These are phyloP conservation scores for Suricata suricatta DNA, from an alignment of 2,113 vertebrate genomes.

Conservation along the genomic window DNA sequence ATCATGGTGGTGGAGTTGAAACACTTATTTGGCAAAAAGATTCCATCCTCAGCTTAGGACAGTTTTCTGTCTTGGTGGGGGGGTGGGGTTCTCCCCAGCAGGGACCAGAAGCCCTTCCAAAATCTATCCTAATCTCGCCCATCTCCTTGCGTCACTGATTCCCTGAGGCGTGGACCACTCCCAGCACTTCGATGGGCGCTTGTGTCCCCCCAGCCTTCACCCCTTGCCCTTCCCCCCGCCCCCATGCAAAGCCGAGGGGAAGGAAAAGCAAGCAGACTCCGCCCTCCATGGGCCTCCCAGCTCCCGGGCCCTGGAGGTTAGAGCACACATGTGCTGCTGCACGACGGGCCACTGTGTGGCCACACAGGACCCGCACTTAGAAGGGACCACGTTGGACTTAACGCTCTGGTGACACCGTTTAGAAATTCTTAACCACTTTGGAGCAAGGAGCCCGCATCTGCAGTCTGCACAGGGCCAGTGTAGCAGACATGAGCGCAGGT, in stretches of 20 bases:
- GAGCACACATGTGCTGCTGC: not conserved
- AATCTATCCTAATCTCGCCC: not conserved
- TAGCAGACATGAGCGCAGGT: not conserved
- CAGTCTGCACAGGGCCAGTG: fast-evolving
- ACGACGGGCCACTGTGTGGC: too few species aligned
- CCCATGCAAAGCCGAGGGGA: not conserved
- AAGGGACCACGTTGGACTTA: fast-evolving
- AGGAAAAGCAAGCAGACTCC: not conserved
- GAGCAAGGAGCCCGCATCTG: fast-evolving
- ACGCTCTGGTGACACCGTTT: too few species aligned
- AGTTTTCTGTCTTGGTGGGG: too few species aligned
- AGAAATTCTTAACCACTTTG: not conserved
- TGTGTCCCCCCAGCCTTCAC: not conserved
- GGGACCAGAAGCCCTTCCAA: not conserved
- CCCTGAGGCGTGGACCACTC: too few species aligned
- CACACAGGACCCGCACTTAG: fast-evolving
- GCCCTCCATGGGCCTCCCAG: not conserved
- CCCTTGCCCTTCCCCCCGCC: not conserved
- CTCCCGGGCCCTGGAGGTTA: fast-evolving
- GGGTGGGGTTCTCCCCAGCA: too few species aligned
- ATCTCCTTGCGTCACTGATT: not conserved
- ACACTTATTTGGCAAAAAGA: not conserved
- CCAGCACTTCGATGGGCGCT: not conserved
- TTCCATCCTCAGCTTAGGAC: not conserved
- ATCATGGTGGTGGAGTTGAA: not conserved